Base-by-base conservation (phyloP, 2,888 invertebrate genomes). In the Colletes collaris region DNA sequence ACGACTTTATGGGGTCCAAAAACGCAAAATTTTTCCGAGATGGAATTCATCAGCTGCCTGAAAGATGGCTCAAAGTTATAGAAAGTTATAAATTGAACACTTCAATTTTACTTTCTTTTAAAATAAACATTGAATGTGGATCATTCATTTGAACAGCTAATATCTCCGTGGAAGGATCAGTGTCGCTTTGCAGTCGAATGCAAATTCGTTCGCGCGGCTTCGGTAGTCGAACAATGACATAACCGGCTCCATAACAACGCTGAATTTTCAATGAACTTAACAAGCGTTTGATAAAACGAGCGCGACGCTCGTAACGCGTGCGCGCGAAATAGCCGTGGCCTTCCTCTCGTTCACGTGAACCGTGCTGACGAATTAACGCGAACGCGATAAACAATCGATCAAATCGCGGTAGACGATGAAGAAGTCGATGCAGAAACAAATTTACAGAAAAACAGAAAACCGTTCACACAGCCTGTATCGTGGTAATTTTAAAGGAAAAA, bases 181-280 rank as follows among this genome's bases (percentile, higher is more conserved):
- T 16, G 46, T 49, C 35, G 10, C n/a, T 27, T 27, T 66, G 35
- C 63, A 13, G 69, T 46, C 67, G 58, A n/a, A 60, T 8, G 44
- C 53, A 52, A 71, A 85, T 79, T 84, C 60, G 58, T 59, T 56
- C 74, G 55, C 27, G 67, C 46, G 27, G 10, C 16, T 46, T 16
- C 44, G 10, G 8, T 46, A 10, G 8, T 7, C 27, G 72, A 11
- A 40, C 71, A 77, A 79, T 70, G 69, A 58, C 66, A 66, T 71
- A 79, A 82, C 65, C 58, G 68, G 40, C 58, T 50, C 44, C 56
- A 65, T 71, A 65, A 59, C 73, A 62, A 74, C 56, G 60, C 58
- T 78, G 77, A 76, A 83, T 82, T 79, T 78, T 83, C 84, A 85
- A 85, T 73, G 86, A 69, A 62, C 76, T 63, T 80, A 83, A 85